phyloP scores from a whole-genome alignment of 2,113 vertebrate species.

The Python bivittatus region DNA sequence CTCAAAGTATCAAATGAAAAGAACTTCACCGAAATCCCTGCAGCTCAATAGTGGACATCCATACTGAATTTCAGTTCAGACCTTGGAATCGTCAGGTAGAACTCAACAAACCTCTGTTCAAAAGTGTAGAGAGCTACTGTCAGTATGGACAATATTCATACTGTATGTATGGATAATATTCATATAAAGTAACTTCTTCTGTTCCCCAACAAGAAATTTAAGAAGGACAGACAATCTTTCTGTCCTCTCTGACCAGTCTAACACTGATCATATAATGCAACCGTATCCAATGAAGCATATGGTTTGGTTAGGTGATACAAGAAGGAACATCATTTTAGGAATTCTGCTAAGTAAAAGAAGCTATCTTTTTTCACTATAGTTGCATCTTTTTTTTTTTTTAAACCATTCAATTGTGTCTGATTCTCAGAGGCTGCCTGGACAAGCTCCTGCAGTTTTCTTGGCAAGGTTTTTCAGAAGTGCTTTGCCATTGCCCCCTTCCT shows the following conservation, averaged over 20 bases:
- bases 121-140: neutral
- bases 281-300: neutral
- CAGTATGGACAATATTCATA: neutral
- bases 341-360: constrained; percentile 12
- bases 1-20: neutral
- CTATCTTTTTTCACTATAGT: neutral
- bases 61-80: neutral
- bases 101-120: neutral
- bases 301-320: neutral
- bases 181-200: neutral
- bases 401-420: too few species aligned
- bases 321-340: neutral
- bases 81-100: neutral
- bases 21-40: neutral
- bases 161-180: neutral
- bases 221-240: neutral
- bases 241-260: neutral
- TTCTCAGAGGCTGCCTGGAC: too few species aligned
- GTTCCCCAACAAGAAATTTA: neutral
- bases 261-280: neutral
- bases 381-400: too few species aligned
- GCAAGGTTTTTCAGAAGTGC: too few species aligned
- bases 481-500: too few species aligned
- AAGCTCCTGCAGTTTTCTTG: too few species aligned
- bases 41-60: neutral